Evolutionary conservation across 2,113 vertebrate genomes (phyloP).

Genomic region (Onychostoma macrolepis): DNA sequence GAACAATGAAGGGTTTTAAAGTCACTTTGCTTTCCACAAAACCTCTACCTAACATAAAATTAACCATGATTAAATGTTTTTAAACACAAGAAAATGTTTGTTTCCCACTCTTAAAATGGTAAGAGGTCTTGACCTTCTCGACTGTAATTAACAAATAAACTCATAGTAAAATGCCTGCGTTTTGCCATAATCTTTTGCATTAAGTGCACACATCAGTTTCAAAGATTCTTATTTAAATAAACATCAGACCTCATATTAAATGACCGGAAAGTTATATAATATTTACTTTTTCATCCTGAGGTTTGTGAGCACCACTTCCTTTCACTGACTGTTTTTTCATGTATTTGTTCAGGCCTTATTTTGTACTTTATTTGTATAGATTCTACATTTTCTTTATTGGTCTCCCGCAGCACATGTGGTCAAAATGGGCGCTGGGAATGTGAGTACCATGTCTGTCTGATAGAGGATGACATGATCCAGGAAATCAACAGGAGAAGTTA

Average conservation of each 20-base stretch:
- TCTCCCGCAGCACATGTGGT: slow-evolving; percentile 82
- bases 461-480: slow-evolving; percentile 84
- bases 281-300: background rate
- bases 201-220: background rate
- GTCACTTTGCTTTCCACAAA: background rate
- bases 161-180: no score
- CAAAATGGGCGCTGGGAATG: slow-evolving; percentile 84
- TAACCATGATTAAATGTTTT: background rate
- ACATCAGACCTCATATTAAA: background rate
- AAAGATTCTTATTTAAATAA: background rate
- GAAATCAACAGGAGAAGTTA: slow-evolving; percentile 84
- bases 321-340: background rate
- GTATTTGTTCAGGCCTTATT: background rate
- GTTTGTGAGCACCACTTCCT: background rate
- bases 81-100: background rate
- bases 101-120: background rate
- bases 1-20: background rate
- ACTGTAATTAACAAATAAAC: background rate
- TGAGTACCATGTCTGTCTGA: slow-evolving; percentile 86
- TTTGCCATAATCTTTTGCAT: background rate
- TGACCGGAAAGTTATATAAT: background rate
- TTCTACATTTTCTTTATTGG: background rate
- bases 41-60: background rate
- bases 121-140: background rate
- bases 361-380: background rate